phyloP scores from a whole-genome alignment of 2,113 vertebrate genomes.

The Lepus timidus region DNA sequence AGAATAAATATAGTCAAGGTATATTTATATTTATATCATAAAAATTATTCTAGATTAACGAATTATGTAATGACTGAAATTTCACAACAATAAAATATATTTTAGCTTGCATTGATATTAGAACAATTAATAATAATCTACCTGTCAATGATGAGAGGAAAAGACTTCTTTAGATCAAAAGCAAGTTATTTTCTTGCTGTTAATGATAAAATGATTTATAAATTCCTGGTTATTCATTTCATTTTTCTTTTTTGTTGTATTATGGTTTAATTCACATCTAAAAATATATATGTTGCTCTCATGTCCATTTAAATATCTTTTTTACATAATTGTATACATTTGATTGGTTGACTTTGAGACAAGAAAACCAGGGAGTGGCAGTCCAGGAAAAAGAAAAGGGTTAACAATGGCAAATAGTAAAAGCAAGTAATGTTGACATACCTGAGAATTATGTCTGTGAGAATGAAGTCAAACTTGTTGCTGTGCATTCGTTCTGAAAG shows the following conservation, averaged over 20 bases:
- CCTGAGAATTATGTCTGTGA: not conserved
- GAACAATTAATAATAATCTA: constrained; percentile 60
- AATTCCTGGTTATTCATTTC: not conserved
- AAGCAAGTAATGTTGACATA: not conserved
- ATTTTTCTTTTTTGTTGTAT: not conserved
- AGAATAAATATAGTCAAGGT: constrained; percentile 70
- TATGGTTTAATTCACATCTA: not conserved
- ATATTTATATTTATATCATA: constrained; percentile 74
- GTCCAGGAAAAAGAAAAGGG: not conserved
- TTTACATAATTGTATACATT: not conserved
- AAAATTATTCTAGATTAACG: constrained; percentile 72
- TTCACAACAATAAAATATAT: constrained; percentile 17
- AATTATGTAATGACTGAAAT: constrained; percentile 67
- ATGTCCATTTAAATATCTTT: not conserved
- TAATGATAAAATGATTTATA: not conserved
- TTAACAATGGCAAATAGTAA: not conserved
- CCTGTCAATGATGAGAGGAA: not conserved
- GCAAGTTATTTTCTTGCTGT: not conserved
- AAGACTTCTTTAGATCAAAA: not conserved
- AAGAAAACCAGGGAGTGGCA: not conserved
- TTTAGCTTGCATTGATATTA: constrained; percentile 60
- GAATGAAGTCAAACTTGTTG: not conserved
- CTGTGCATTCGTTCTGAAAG: too few species aligned
- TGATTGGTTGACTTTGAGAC: not conserved
- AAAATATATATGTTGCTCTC: not conserved